These are phyloP conservation scores for Cactoblastis cactorum DNA, from an alignment of 2,888 invertebrate species.

Conservation along the genomic window DNA sequence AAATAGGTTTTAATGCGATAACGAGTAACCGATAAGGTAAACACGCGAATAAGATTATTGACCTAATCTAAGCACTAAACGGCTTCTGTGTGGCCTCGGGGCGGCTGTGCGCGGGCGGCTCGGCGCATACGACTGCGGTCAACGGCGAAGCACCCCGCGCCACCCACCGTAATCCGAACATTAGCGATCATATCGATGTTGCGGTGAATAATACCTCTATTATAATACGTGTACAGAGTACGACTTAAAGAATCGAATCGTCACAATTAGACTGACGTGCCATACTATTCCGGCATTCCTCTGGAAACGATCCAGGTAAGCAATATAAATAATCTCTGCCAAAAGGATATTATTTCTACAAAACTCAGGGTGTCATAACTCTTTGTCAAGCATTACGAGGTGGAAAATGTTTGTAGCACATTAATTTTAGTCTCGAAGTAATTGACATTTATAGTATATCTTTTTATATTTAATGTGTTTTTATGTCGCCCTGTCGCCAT, in stretches of 20 bases:
- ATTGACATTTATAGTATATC: background rate
- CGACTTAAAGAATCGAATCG: constrained; percentile 43
- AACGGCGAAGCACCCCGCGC: constrained; percentile 57
- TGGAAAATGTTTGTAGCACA: background rate
- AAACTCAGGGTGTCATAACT: constrained; percentile 17
- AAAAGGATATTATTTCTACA: constrained; percentile 27
- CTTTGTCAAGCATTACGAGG: constrained; percentile 9
- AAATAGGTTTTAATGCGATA: constrained; percentile 77
- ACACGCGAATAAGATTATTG: constrained; percentile 75
- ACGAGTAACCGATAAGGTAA: constrained; percentile 71
- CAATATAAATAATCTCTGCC: constrained; percentile 44
- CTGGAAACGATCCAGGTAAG: constrained; percentile 63
- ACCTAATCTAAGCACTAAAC: constrained; percentile 65
- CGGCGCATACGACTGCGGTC: constrained; percentile 68
- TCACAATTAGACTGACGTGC: constrained; percentile 30
- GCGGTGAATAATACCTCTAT: constrained; percentile 66
- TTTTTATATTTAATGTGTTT: no score
- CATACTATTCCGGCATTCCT: constrained; percentile 52
- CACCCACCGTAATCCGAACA: constrained; percentile 67
- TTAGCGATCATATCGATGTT: constrained; percentile 68
- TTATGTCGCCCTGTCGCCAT: no score
- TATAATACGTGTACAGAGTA: constrained; percentile 48
- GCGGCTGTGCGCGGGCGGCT: constrained; percentile 68
- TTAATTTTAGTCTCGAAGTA: background rate
- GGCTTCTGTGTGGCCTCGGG: constrained; percentile 68